Evolutionary conservation across 2,797 vertebrate genomes (phyloP).

Genomic region (Gallinago solitaria): DNA sequence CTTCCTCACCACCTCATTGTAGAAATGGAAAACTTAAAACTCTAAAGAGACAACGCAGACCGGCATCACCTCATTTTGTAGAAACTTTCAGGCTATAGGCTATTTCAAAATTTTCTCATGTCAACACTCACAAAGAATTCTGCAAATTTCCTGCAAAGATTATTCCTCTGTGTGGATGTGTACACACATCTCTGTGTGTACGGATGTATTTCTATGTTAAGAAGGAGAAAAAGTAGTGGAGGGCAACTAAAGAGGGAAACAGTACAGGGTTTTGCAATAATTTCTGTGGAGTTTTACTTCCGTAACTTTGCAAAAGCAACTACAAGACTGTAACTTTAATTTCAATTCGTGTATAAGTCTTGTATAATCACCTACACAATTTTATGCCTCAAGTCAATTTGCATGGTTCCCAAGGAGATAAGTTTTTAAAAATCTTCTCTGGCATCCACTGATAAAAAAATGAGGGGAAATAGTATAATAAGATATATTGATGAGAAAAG

Average conservation of each 20-base stretch:
- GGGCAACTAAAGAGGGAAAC: background rate
- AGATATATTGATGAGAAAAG: conserved; percentile 48
- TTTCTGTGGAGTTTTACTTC: background rate
- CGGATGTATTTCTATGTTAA: accelerated
- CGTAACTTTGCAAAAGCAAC: background rate
- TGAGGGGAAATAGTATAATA: background rate
- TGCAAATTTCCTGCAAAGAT: background rate
- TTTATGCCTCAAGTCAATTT: background rate
- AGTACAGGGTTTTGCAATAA: background rate
- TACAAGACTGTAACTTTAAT: background rate
- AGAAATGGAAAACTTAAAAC: background rate
- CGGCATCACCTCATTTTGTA: background rate
- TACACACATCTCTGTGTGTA: background rate
- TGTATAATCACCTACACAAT: background rate
- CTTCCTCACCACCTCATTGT: background rate
- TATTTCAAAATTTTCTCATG: background rate
- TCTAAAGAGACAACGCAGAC: background rate
- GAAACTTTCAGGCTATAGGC: background rate
- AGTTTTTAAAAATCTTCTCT: background rate
- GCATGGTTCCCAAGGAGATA: conserved; percentile 7
- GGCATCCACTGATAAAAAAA: conserved; percentile 28
- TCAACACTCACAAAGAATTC: background rate
- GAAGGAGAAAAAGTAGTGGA: background rate
- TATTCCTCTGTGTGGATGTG: background rate
- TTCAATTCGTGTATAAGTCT: background rate